A percentile compares a stretch with the other conserved stretches of the same genome.
phyloP scores from a whole-genome alignment of 2,888 invertebrate genomes.

The Agonopterix heracliana region DNA sequence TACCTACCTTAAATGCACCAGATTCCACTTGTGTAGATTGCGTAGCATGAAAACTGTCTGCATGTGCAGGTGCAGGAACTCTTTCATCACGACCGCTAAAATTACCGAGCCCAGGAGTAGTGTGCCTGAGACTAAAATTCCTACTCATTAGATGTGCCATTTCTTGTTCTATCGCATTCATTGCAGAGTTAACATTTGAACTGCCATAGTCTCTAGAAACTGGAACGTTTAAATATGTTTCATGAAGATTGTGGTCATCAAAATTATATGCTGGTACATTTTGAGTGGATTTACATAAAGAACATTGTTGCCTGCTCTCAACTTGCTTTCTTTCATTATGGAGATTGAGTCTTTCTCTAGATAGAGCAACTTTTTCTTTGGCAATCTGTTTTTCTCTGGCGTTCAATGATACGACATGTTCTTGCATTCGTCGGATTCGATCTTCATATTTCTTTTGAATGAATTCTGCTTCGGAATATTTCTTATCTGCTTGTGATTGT shows the following conservation, averaged over 20 bases:
- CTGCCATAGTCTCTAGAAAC: conserved; percentile 47
- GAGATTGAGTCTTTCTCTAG: conserved; percentile 74
- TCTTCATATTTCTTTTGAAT: conserved; percentile 75
- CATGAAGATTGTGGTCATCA: conserved; percentile 39
- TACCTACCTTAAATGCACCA: conserved; percentile 35
- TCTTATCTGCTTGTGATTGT: conserved; percentile 75
- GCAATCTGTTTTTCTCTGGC: conserved; percentile 77
- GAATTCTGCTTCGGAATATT: conserved; percentile 72
- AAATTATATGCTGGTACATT: conserved; percentile 30
- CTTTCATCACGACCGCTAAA: conserved; percentile 16
- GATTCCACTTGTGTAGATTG: conserved; percentile 27
- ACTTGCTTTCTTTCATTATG: conserved; percentile 73
- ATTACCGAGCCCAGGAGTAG: conserved; percentile 23
- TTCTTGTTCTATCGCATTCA: conserved; percentile 56
- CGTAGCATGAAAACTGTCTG: conserved; percentile 20
- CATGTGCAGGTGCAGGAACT: conserved; percentile 1
- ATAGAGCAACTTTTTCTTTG: conserved; percentile 76
- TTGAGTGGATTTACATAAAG: conserved; percentile 54
- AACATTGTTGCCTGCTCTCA: conserved; percentile 56
- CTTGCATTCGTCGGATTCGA: conserved; percentile 73
- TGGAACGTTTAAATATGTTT: conserved; percentile 37
- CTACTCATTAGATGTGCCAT: conserved; percentile 55
- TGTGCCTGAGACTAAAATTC: conserved; percentile 39
- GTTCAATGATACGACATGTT: conserved; percentile 71
- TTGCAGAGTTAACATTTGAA: conserved; percentile 38